Evolutionary conservation across 2,113 vertebrate genomes (phyloP).

Genomic region (Siphamia tubifer): DNA sequence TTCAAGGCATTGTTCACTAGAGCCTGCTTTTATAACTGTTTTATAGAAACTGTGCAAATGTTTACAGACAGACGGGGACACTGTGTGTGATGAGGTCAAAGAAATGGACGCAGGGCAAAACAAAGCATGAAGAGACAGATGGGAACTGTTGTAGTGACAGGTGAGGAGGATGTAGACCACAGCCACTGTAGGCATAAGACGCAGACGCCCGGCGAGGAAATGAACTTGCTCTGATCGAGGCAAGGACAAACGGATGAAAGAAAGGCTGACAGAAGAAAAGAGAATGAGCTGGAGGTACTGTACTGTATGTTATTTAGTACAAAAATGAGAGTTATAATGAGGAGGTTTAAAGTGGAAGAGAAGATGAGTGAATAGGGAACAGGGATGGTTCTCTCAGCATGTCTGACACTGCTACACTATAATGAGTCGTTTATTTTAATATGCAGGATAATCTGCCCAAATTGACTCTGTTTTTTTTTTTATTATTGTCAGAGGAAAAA

Average conservation of each 20-base stretch:
- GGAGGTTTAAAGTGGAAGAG: constrained; percentile 9
- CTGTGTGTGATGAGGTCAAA: constrained; percentile 14
- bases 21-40: background rate
- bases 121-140: constrained; percentile 56
- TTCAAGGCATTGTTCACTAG: constrained; percentile 3
- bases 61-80: constrained; percentile 27
- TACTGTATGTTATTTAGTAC: constrained; percentile 13
- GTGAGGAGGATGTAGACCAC: constrained; percentile 41
- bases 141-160: constrained; percentile 57
- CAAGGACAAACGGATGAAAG: constrained; percentile 52
- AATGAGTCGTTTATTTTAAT: constrained; percentile 43
- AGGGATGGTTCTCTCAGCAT: constrained; percentile 7
- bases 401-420: background rate
- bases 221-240: constrained; percentile 12
- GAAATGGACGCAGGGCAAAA: constrained; percentile 43
- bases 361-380: background rate
- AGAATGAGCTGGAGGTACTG: constrained; percentile 17
- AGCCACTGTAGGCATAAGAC: constrained; percentile 44
- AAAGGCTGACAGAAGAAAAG: background rate
- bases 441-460: background rate
- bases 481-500: constrained; percentile 11
- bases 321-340: constrained; percentile 47
- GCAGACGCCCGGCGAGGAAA: background rate
- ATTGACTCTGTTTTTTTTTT: constrained; percentile 23
- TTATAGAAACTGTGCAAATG: constrained; percentile 2